A percentile compares a stretch with the other conserved stretches of the same genome.
These are phyloP conservation scores for Lithosia quadra DNA, from an alignment of 2,888 invertebrate species.

Conservation along the genomic window DNA sequence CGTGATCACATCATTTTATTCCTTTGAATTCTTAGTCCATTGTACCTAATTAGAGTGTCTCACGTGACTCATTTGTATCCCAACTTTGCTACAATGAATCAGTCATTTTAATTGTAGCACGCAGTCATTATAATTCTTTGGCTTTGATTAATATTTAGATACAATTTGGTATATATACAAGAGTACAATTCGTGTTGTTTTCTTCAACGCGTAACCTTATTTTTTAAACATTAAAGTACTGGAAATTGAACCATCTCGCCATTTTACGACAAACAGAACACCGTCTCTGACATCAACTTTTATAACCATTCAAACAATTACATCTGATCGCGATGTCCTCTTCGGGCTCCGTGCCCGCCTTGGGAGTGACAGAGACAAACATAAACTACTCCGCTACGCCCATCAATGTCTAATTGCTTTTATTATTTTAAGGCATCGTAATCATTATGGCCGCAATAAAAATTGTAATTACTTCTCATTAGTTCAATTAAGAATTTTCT, in stretches of 20 bases:
- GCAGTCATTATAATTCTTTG: slow-evolving; percentile 62
- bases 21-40: slow-evolving; percentile 60
- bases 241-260: slow-evolving; percentile 76
- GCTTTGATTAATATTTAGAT: slow-evolving; percentile 67
- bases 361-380: slow-evolving; percentile 69
- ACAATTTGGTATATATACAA: slow-evolving; percentile 47
- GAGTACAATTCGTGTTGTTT: slow-evolving; percentile 34
- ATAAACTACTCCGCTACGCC: slow-evolving; percentile 75
- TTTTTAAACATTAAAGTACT: slow-evolving; percentile 64
- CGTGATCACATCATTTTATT: slow-evolving; percentile 70
- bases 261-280: slow-evolving; percentile 85
- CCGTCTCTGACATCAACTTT: slow-evolving; percentile 84
- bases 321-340: slow-evolving; percentile 77
- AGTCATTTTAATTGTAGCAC: slow-evolving; percentile 72
- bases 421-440: slow-evolving; percentile 87
- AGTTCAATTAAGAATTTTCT: slow-evolving; percentile 87
- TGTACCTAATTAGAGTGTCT: slow-evolving; percentile 68
- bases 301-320: slow-evolving; percentile 87
- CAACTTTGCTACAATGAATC: slow-evolving; percentile 70
- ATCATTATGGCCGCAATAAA: slow-evolving; percentile 86
- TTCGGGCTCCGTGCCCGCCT: slow-evolving; percentile 58
- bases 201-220: slow-evolving; percentile 46
- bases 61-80: slow-evolving; percentile 69
- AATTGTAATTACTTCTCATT: slow-evolving; percentile 87
- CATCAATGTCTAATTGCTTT: slow-evolving; percentile 87